Percentiles rank a stretch among this genome's conserved stretches.
Evolutionary conservation across 1,140 invertebrate species (phyloP).

Genomic region (Amyelois transitella): DNA sequence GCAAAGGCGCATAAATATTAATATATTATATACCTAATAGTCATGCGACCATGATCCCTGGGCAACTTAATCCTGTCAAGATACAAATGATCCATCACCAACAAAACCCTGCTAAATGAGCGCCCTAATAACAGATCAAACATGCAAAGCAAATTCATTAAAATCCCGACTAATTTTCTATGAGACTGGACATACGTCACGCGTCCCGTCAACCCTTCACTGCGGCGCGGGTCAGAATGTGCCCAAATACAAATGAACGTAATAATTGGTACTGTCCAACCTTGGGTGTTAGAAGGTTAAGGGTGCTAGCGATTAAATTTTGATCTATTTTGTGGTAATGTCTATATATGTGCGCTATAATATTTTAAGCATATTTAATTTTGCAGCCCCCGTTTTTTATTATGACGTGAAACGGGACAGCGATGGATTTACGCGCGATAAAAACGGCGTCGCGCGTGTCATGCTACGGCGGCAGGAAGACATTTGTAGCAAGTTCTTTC

Average conservation of each 20-base stretch:
- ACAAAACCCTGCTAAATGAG: background rate
- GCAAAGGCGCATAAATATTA: no score
- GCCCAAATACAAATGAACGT: slow-evolving; percentile 66
- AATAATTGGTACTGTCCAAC: slow-evolving; percentile 64
- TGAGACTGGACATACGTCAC: slow-evolving; percentile 37
- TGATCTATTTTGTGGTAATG: no score
- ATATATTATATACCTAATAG: no score
- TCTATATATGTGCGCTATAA: no score
- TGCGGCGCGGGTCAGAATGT: slow-evolving; percentile 36
- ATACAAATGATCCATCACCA: background rate
- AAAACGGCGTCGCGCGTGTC: no score
- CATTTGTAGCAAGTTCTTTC: no score
- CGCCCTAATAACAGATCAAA: slow-evolving; percentile 2
- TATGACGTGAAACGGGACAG: no score
- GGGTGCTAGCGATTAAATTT: background rate
- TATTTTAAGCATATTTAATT: no score
- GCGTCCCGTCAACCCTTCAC: slow-evolving; percentile 39
- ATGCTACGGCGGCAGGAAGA: no score
- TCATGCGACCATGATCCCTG: no score
- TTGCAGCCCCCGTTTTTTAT: no score
- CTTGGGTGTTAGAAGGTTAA: slow-evolving; percentile 27
- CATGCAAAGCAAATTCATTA: slow-evolving; percentile 40
- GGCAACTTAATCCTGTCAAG: background rate
- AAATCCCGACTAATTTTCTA: slow-evolving; percentile 44
- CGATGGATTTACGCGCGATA: no score